phyloP scores from a whole-genome alignment of 2,888 invertebrate species.

The Thyatira batis region DNA sequence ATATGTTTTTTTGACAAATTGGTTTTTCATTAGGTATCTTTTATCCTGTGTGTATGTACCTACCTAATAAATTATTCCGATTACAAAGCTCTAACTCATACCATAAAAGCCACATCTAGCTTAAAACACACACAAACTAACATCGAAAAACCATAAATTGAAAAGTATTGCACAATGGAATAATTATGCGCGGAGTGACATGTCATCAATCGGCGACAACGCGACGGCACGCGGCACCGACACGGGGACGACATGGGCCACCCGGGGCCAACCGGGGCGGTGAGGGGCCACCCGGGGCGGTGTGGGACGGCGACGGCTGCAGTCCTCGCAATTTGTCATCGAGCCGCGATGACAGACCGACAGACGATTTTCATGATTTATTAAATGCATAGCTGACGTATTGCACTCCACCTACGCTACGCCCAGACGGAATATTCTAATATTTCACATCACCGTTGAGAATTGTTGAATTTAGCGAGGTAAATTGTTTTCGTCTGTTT shows the following conservation, averaged over 20 bases:
- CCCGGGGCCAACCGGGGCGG: constrained; percentile 18
- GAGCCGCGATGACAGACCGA: constrained; percentile 56
- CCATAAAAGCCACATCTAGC: too few relatives aligned
- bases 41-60: too few relatives aligned
- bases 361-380: constrained; percentile 69
- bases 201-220: background rate
- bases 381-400: constrained; percentile 63
- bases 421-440: background rate
- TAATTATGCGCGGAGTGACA: background rate
- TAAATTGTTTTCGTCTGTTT: too few relatives aligned
- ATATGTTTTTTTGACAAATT: too few relatives aligned
- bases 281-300: constrained; percentile 23
- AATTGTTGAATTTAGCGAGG: too few relatives aligned
- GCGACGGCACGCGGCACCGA: background rate
- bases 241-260: background rate
- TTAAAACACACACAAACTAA: too few relatives aligned
- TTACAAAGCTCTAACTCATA: too few relatives aligned
- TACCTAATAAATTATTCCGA: too few relatives aligned
- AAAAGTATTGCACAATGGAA: background rate
- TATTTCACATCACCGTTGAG: background rate
- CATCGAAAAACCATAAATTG: background rate
- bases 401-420: constrained; percentile 31
- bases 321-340: constrained; percentile 58
- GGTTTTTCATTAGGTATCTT: too few relatives aligned
- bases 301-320: constrained; percentile 23